Evolutionary conservation across 2,888 invertebrate species (phyloP), one percentile per base, ranked within the genome.

Genomic region (Pedicia rivosa): DNA sequence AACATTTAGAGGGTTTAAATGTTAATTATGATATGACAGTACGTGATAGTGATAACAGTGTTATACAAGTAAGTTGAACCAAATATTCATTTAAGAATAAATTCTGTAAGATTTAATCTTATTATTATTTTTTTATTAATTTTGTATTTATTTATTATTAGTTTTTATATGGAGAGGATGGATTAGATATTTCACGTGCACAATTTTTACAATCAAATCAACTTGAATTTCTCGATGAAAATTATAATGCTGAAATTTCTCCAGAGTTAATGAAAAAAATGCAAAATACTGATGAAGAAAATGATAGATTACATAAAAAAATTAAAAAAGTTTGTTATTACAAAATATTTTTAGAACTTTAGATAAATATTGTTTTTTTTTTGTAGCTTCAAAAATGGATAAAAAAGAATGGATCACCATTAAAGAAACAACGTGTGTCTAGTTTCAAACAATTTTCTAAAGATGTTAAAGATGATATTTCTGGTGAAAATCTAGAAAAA

Each of bases 11-110:
- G 66, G 95, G 95, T 5, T 59, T 99, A n/a, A 72, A 70, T 37
- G 82, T 97, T 0, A 72, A 76, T 38, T 97, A 98, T 55, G 98
- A 99, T 57, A 66, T 82, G 51, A 97, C 97, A 0, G 98, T 98
- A 0, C 70, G 97, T 43, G 97, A 99, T 55, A 79, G 84, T 40
- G 97, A 98, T 57, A 80, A 82, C 22, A 82, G 82, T 53, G 74
- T 99, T 2, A 73, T 98, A 36, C 97, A 92, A 65, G 72, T 77
- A 50, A 51, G 30, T 40, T 26, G 31, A n/a, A n/a, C n/a, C n/a
- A n/a, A n/a, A n/a, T 32, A 13, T 31, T 20, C 20, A 6, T 24
- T 10, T 34, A 4, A 13, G n/a, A n/a, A n/a, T n/a, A n/a, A n/a
- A n/a, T n/a, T 26, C 3, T n/a, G 12, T 17, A 5, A 12, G 4